A percentile compares a stretch with the other conserved stretches of the same genome.
Conservation (phyloP, 1,140 invertebrate genomes). For the Reticulitermes speratus region DNA sequence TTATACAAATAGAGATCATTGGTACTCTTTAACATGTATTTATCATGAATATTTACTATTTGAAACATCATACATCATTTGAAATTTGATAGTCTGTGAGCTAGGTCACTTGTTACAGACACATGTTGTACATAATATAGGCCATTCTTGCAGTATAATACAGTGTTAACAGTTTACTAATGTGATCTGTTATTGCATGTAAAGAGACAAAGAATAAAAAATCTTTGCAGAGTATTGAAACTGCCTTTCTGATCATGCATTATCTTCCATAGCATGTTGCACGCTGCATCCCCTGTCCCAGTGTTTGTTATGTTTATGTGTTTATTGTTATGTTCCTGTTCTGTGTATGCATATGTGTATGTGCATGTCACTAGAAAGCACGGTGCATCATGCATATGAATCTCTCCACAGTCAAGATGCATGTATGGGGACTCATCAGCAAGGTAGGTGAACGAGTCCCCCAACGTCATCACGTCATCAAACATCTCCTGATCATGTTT, state of each 20-base stretch:
- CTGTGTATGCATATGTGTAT: constrained; percentile 9
- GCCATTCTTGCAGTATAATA: neutral
- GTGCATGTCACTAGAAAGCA: constrained; percentile 18
- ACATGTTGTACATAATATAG: too few species aligned
- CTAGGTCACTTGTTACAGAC: too few species aligned
- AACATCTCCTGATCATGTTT: constrained; percentile 4
- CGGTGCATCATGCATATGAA: constrained; percentile 24
- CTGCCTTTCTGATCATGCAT: neutral
- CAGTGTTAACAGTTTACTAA: neutral
- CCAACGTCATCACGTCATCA: constrained; percentile 22
- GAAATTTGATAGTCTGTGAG: too few species aligned
- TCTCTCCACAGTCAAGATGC: constrained; percentile 24
- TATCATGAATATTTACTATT: too few species aligned
- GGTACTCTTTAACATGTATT: too few species aligned
- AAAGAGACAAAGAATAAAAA: neutral
- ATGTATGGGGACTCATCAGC: constrained; percentile 25
- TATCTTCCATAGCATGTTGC: constrained; percentile 4
- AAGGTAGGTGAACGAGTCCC: constrained; percentile 31
- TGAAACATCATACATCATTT: too few species aligned
- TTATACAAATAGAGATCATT: too few species aligned
- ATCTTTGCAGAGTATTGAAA: constrained; percentile 12
- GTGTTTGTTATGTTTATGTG: constrained; percentile 24
- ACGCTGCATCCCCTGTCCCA: constrained; percentile 22
- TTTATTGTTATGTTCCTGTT: constrained; percentile 24
- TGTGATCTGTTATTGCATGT: neutral